These are phyloP conservation scores for Cyphomyrmex costatus DNA, from an alignment of 1,140 invertebrate genomes.

Conservation along the genomic window DNA sequence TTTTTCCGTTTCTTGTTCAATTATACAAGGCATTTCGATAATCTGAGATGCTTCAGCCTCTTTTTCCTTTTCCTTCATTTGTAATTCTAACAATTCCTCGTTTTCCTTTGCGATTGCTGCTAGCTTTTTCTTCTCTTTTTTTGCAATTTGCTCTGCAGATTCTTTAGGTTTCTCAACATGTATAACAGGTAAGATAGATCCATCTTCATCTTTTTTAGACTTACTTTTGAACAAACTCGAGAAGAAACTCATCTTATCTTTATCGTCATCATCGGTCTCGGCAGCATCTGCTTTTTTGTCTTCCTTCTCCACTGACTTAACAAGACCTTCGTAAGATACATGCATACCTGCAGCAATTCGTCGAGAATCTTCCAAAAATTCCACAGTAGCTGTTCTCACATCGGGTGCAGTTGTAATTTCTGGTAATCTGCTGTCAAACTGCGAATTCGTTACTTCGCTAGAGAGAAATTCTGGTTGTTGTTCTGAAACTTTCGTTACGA, in stretches of 20 bases:
- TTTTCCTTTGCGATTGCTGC: constrained; percentile 40
- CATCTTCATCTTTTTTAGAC: constrained; percentile 45
- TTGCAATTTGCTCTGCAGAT: constrained; percentile 33
- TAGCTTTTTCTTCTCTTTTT: constrained; percentile 35
- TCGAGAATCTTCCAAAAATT: constrained; percentile 75
- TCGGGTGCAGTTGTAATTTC: constrained; percentile 31
- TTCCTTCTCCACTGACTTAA: constrained; percentile 32
- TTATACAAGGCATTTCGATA: neutral
- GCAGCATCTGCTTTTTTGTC: neutral
- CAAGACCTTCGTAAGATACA: neutral
- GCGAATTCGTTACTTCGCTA: constrained; percentile 5
- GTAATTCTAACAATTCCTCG: constrained; percentile 18
- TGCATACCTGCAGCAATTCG: constrained; percentile 60
- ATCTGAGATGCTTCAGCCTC: constrained; percentile 9
- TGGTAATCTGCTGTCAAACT: neutral
- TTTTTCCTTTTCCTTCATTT: constrained; percentile 33
- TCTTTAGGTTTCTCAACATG: constrained; percentile 53
- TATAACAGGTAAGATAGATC: constrained; percentile 9
- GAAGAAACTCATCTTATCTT: constrained; percentile 48
- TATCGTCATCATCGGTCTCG: constrained; percentile 47
- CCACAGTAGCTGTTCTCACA: constrained; percentile 62
- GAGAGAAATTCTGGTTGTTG: neutral
- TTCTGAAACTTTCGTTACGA: neutral
- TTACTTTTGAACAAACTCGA: constrained; percentile 47
- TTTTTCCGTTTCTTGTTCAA: constrained; percentile 19